Evolutionary conservation across 2,113 vertebrate genomes (phyloP).

Genomic region (Xiphias gladius): DNA sequence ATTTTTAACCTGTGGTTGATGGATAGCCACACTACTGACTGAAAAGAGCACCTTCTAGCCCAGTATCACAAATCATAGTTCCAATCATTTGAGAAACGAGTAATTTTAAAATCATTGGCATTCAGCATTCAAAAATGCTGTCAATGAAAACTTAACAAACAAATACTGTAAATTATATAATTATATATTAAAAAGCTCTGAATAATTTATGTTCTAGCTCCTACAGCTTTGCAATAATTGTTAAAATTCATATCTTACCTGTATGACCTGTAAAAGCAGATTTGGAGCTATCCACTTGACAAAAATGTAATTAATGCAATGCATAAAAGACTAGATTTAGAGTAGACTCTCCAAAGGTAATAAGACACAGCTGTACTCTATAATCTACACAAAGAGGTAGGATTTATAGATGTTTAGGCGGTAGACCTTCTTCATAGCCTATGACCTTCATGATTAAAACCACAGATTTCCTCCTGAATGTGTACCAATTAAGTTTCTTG

Average conservation of each 20-base stretch:
- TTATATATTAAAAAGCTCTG: not conserved
- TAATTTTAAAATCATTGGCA: not conserved
- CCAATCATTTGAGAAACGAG: not conserved
- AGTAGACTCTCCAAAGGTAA: not conserved
- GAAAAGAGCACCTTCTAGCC: not conserved
- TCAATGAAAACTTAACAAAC: not conserved
- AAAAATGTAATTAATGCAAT: not conserved
- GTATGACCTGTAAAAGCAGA: not conserved
- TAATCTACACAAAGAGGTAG: not conserved
- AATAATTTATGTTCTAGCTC: not conserved
- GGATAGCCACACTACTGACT: not conserved
- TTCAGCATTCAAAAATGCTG: not conserved
- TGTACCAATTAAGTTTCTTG: not conserved
- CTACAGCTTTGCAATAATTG: not conserved
- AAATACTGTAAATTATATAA: not conserved
- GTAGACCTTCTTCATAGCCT: not conserved
- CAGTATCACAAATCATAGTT: no score
- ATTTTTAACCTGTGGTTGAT: not conserved
- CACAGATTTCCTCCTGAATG: not conserved
- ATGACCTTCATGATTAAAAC: slow-evolving; percentile 16
- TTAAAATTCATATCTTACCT: not conserved
- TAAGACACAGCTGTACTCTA: not conserved
- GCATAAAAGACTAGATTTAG: not conserved
- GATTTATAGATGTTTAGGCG: not conserved
- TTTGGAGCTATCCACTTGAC: no score